Evolutionary conservation across 1,140 invertebrate genomes (phyloP), one percentile per base, ranked within the genome.

Genomic region (Lanistes nyassanus): DNA sequence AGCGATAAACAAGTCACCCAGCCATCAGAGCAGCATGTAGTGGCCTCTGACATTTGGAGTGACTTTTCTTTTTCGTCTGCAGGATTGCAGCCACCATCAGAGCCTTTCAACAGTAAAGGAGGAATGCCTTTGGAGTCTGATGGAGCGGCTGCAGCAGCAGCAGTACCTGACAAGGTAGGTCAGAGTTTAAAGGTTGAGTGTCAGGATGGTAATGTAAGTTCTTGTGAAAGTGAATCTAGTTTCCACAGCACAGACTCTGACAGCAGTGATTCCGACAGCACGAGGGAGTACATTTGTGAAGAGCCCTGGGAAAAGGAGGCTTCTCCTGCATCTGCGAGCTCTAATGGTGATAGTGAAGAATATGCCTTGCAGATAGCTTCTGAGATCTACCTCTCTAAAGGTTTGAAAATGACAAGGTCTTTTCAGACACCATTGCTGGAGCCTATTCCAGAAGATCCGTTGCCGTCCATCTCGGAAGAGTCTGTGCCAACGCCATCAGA

Each of bases 381-480:
- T 60, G 83, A 86, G 71, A 82, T 85, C 13, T 85, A 85, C 42
- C 81, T 84, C 42, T 86, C 85, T 16, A 83, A 82, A 78, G 85
- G 84, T 51, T 37, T 81, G 3, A 78, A 77, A 51, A 71, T 76
- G 36, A 67, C 76, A 42, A 21, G 69, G 26, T 51, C 76, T 5
- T 79, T 66, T 76, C 71, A 79, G 72, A 72, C 72, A 3, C 55
- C 77, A 31, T 81, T 80, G 42, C 68, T 87, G 53, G 81, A 82
- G 53, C 84, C 85, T 37, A 87, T 87, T 75, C 84, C 84, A 53
- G 86, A 87, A 65, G 80, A 87, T 76, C 80, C 71, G 4, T 47
- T 67, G 74, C 47, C 76, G 82, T 55, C 79, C 76, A 37, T 77
- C 19, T 77, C 74, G 19, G 82, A 84, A 67, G 74, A 80, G 19